These are phyloP conservation scores for Aix galericulata DNA, from an alignment of 2,113 vertebrate genomes.

Conservation along the genomic window DNA sequence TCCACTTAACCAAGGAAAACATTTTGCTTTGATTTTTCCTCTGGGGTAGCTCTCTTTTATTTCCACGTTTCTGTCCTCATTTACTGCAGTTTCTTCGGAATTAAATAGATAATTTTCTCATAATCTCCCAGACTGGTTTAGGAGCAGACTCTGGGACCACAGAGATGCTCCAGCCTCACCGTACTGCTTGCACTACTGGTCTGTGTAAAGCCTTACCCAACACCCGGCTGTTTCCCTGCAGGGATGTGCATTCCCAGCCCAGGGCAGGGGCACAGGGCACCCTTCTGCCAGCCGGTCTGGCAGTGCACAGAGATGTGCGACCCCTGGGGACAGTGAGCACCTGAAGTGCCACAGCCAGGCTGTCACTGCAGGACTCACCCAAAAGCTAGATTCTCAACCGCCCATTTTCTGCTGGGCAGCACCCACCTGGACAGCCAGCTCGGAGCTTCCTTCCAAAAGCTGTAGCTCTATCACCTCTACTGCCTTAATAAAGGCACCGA, in stretches of 20 bases:
- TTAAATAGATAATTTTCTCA: not conserved
- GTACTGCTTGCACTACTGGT: accelerated
- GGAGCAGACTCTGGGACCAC: not conserved
- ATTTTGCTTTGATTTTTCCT: not conserved
- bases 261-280: constrained; percentile 65
- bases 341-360: not conserved
- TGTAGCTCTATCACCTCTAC: not conserved
- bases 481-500: not conserved
- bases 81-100: not conserved
- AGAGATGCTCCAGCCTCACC: not conserved
- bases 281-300: constrained; percentile 82
- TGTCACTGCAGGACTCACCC: not conserved
- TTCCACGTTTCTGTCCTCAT: not conserved
- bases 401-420: not conserved
- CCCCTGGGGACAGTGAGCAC: constrained; percentile 79
- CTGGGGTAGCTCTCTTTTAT: not conserved
- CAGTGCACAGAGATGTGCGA: constrained; percentile 77
- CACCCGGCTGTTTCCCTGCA: not conserved
- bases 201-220: not conserved
- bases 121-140: not conserved
- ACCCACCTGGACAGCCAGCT: not conserved
- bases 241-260: constrained; percentile 80
- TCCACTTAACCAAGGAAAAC: not conserved
- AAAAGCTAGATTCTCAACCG: not conserved
- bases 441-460: not conserved